Evolutionary conservation across 2,888 invertebrate species (phyloP), one percentile per base, ranked within the genome.

Genomic region (Theretra japonica): DNA sequence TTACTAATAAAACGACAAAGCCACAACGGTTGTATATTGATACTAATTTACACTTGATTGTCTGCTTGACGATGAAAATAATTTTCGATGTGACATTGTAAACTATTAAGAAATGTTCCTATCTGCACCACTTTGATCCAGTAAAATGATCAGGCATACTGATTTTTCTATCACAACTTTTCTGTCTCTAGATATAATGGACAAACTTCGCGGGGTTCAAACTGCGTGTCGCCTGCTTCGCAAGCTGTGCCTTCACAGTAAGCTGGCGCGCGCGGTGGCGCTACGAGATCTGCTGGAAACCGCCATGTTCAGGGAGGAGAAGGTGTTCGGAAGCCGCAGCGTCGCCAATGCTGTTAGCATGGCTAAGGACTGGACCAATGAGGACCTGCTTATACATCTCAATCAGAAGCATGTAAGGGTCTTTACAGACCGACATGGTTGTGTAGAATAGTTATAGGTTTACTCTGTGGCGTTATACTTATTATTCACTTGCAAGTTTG

Each of bases 381-480:
- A 87, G 0, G 87, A 90, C 8, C 74, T 91, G 73, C 80, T 92
- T 11, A 91, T 97, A 73, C 95, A 96, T 80, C 95, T 97, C 83
- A 98, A 98, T 88, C 96, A 97, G 83, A 97, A 96, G 90, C 97
- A 97, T 85, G 97, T 96, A 79, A 91, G 93, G 90, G 5, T 8
- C 4, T 62, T 23, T 59, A 58, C 23, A 41, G 11, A 15, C 41
- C 41, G 41, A 3, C 41, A 41, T 41, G 41, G 11, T 15, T 11
- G 41, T 15, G 41, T 41, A 8, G 11, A 41, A 41, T 11, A 41
- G 2, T 8, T 41, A 41, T 41, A 41, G 8, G 8, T 41, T 33
- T 41, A 41, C 11, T 41, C 41, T 11, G 41, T 41, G 41, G 11
- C 41, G 0, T 41, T 41, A 41, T 8, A 41, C 11, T 11, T 8